A percentile compares a stretch with the other conserved stretches of the same genome.
phyloP scores from a whole-genome alignment of 2,113 vertebrate species.

The Lethenteron camtschaticum region DNA sequence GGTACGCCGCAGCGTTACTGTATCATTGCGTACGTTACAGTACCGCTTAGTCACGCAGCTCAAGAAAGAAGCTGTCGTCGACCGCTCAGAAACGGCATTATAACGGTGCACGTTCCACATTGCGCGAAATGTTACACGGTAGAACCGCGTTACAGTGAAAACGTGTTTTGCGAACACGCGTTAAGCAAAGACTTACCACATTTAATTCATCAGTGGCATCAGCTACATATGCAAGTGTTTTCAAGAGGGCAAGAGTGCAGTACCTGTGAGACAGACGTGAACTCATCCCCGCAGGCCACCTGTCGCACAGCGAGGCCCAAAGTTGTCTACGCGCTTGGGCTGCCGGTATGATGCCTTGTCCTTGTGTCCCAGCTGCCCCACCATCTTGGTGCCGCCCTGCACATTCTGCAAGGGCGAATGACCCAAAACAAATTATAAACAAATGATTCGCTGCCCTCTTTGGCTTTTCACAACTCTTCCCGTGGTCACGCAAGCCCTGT shows the following conservation, averaged over 20 bases:
- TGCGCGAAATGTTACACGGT: too few species aligned
- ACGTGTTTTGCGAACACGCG: background rate
- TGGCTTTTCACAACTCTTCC: too few species aligned
- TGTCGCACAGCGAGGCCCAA: conserved; percentile 76
- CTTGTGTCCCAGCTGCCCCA: conserved; percentile 79
- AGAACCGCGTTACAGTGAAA: background rate
- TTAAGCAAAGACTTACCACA: background rate
- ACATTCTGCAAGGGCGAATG: conserved; percentile 43
- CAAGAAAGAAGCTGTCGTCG: too few species aligned
- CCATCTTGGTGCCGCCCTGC: conserved; percentile 78
- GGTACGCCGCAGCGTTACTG: too few species aligned
- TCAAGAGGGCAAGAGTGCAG: too few species aligned
- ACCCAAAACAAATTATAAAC: background rate
- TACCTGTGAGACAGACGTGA: conserved; percentile 85
- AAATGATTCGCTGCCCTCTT: too few species aligned
- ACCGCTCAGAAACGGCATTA: too few species aligned
- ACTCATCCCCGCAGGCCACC: conserved; percentile 80
- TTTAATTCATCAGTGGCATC: background rate
- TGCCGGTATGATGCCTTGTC: conserved; percentile 87
- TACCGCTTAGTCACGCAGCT: too few species aligned
- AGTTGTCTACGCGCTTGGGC: conserved; percentile 74
- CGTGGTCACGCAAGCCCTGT: too few species aligned
- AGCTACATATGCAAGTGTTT: conserved; percentile 9
- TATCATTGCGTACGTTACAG: too few species aligned
- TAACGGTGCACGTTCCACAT: too few species aligned